phyloP scores from a whole-genome alignment of 2,797 vertebrate species.

The Aeoliscus strigatus region DNA sequence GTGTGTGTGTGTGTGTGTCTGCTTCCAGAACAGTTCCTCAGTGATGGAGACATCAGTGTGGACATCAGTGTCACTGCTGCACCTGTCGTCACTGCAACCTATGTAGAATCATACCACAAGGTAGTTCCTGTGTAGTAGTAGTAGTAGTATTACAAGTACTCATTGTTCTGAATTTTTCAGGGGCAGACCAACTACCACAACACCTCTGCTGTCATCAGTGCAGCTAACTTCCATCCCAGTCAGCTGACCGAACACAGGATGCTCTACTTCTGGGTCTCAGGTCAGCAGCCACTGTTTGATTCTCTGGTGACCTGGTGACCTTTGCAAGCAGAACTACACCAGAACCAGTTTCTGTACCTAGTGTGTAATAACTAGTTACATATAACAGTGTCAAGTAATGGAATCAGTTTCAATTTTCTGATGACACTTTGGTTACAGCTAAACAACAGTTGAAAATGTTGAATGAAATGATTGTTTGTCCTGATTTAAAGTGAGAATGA shows the following conservation, averaged over 20 bases:
- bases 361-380: no score
- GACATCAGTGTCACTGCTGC: slow-evolving; percentile 75
- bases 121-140: no score
- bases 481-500: no score
- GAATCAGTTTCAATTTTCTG: no score
- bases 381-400: no score
- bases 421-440: no score
- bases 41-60: slow-evolving; percentile 71
- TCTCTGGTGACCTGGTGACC: no score
- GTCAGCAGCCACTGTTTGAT: slow-evolving; percentile 36
- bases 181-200: slow-evolving; percentile 76
- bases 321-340: no score
- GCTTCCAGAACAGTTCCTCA: slow-evolving; percentile 77
- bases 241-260: slow-evolving; percentile 77
- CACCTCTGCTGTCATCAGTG: slow-evolving; percentile 42
- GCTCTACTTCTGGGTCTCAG: slow-evolving; percentile 88
- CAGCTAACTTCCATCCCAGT: slow-evolving; percentile 71
- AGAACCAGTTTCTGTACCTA: no score
- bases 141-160: no score
- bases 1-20: slow-evolving; percentile 4
- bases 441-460: no score
- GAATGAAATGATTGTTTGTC: no score
- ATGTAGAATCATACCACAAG: slow-evolving; percentile 88
- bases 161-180: slow-evolving; percentile 38
- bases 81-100: slow-evolving; percentile 76